Conservation (phyloP, 2,888 invertebrate species). For the Monopis laevigella region DNA sequence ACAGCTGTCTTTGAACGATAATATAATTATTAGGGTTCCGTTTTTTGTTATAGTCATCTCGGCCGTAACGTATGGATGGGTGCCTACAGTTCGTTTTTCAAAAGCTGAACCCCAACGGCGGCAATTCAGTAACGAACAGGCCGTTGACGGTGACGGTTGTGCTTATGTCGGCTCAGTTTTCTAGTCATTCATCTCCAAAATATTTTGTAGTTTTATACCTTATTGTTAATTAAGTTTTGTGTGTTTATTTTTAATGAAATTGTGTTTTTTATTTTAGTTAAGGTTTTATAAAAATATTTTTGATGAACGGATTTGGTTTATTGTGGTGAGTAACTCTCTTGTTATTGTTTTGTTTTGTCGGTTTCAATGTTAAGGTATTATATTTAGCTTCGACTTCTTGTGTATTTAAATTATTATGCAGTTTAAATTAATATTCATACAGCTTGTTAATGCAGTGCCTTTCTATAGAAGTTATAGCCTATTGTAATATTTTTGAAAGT, state of each 20-base stretch:
- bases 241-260: conserved; percentile 26
- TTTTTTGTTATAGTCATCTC: conserved; percentile 64
- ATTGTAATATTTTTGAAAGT: no score
- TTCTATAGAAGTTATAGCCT: no score
- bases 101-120: conserved; percentile 46
- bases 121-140: conserved; percentile 51
- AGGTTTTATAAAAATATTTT: conserved; percentile 27
- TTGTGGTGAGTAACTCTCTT: conserved; percentile 47
- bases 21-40: conserved; percentile 52
- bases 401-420: no score
- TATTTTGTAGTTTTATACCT: conserved; percentile 24
- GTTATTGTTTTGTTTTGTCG: no score
- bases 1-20: conserved; percentile 35
- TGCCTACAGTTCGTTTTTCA: conserved; percentile 48
- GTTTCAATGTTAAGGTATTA: no score
- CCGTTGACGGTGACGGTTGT: conserved; percentile 57
- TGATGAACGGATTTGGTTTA: conserved; percentile 63
- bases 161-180: conserved; percentile 37
- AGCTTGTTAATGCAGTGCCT: no score
- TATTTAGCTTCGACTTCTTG: no score
- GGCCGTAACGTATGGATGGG: conserved; percentile 54
- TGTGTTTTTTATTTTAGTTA: conserved; percentile 28
- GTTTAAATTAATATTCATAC: no score
- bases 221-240: conserved; percentile 20
- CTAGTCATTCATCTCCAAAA: conserved; percentile 64